A percentile compares a stretch with the other conserved stretches of the same genome.
phyloP scores from a whole-genome alignment of 2,113 vertebrate genomes.

The Oncorhynchus masou region DNA sequence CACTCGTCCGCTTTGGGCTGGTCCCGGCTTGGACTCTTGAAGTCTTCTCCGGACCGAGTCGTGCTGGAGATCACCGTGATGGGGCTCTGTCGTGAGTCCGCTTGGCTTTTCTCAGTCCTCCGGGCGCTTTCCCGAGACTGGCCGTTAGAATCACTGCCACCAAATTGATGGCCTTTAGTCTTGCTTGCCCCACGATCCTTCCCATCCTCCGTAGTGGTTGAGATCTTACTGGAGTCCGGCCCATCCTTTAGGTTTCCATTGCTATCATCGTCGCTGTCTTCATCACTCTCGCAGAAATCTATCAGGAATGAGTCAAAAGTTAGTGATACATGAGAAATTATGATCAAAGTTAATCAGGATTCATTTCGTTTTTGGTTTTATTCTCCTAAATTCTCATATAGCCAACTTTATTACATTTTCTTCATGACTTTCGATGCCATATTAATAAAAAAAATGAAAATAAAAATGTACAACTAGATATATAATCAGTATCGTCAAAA shows the following conservation, averaged over 20 bases:
- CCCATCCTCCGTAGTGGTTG: conserved; percentile 84
- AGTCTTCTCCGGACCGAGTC: conserved; percentile 83
- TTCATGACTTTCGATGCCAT: background rate
- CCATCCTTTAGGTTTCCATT: conserved; percentile 83
- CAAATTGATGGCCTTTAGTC: conserved; percentile 67
- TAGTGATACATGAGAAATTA: background rate
- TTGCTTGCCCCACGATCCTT: conserved; percentile 81
- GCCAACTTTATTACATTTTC: background rate
- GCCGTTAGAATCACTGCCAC: conserved; percentile 57
- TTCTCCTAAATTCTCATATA: background rate
- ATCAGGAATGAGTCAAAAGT: conserved; percentile 2
- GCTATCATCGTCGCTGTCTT: conserved; percentile 91
- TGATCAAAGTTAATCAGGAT: background rate
- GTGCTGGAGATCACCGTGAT: conserved; percentile 88
- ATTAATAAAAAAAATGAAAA: background rate
- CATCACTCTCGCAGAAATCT: conserved; percentile 94
- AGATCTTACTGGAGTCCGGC: conserved; percentile 85
- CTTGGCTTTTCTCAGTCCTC: conserved; percentile 81
- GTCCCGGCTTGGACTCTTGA: conserved; percentile 82
- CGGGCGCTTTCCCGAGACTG: conserved; percentile 71
- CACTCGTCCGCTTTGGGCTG: conserved; percentile 82
- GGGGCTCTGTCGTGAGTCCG: conserved; percentile 91
- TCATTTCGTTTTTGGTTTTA: too few relatives aligned
- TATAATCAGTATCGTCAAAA: background rate
- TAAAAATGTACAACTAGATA: background rate